A percentile compares a stretch with the other conserved stretches of the same genome.
phyloP scores from a whole-genome alignment of 2,113 vertebrate genomes.

The Nestor notabilis region DNA sequence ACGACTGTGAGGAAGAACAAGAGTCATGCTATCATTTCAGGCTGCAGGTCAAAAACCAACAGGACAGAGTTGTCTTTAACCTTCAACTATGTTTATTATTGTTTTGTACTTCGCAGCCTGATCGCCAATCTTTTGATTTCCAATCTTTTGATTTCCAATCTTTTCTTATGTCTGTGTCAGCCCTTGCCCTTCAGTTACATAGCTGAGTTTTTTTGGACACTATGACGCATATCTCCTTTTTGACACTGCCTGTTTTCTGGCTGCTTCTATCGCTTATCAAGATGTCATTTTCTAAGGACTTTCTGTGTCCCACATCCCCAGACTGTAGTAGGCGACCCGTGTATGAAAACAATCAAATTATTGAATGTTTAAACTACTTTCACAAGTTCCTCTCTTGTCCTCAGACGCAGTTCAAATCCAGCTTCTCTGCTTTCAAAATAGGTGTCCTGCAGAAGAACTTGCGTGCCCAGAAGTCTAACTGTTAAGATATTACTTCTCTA shows the following conservation, averaged over 20 bases:
- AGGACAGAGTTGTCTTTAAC: not conserved
- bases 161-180: not conserved
- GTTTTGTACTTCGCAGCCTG: not conserved
- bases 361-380: not conserved
- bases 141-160: not conserved
- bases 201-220: not conserved
- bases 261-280: not conserved
- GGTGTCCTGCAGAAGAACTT: not conserved
- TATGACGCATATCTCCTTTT: not conserved
- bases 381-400: not conserved
- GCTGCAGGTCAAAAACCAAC: accelerated
- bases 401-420: not conserved
- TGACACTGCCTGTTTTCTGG: not conserved
- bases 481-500: not conserved
- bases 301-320: not conserved
- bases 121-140: no score
- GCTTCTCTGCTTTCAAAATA: not conserved
- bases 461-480: not conserved
- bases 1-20: not conserved
- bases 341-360: not conserved
- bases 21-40: not conserved
- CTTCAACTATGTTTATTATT: not conserved
- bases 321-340: not conserved
- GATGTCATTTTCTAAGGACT: not conserved
- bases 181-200: not conserved